phyloP scores from a whole-genome alignment of 2,113 vertebrate species.

The Odontesthes bonariensis region DNA sequence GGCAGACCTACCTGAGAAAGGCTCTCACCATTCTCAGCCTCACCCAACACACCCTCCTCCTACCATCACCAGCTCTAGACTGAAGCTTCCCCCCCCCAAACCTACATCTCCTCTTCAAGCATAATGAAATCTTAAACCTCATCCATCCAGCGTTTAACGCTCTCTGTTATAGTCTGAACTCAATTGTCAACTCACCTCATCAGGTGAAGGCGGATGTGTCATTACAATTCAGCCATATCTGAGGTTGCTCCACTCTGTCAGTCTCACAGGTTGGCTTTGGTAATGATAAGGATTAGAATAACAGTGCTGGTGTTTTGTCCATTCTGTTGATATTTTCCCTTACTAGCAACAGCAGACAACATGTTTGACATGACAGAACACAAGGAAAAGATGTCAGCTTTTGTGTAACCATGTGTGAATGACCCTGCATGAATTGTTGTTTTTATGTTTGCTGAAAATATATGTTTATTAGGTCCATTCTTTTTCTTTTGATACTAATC shows the following conservation, averaged over 20 bases:
- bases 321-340: neutral
- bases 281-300: neutral
- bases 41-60: conserved; percentile 60
- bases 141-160: neutral
- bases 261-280: neutral
- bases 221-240: conserved; percentile 12
- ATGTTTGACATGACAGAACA: no score
- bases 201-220: neutral
- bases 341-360: no score
- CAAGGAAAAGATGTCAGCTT: no score
- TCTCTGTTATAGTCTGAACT: neutral
- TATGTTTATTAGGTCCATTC: no score
- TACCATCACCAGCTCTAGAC: conserved; percentile 28
- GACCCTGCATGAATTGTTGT: no score
- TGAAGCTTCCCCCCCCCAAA: conserved; percentile 14
- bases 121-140: neutral
- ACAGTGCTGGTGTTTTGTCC: neutral
- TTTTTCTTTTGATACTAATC: no score
- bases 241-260: neutral
- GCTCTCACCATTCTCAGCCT: conserved; percentile 66
- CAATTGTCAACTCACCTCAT: neutral
- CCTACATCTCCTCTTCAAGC: neutral
- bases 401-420: no score
- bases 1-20: conserved; percentile 76
- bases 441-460: no score